phyloP scores from a whole-genome alignment of 2,888 invertebrate species.

The Tenodera sinensis region DNA sequence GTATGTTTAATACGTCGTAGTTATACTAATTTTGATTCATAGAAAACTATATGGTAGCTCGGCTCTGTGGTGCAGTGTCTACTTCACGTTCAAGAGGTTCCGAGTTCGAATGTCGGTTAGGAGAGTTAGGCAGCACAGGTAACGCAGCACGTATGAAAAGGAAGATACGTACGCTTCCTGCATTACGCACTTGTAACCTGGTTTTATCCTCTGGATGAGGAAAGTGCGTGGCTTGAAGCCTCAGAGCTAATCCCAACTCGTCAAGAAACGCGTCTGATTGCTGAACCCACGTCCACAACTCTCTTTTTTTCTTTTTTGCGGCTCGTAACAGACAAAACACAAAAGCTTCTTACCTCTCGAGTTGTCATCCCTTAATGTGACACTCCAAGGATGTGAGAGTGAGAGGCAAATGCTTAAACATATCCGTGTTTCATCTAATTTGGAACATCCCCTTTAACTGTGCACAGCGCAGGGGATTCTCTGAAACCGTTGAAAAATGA shows the following conservation, averaged over 20 bases:
- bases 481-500: neutral
- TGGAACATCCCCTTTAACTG: neutral
- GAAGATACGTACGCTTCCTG: too few relatives aligned
- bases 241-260: neutral
- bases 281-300: neutral
- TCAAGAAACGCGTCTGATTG: neutral
- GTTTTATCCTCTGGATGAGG: neutral
- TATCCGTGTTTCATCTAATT: neutral
- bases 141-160: too few relatives aligned
- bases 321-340: neutral
- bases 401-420: neutral
- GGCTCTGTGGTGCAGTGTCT: too few relatives aligned
- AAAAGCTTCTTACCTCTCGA: neutral
- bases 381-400: neutral
- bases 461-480: neutral
- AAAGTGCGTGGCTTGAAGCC: neutral
- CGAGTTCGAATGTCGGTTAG: too few relatives aligned
- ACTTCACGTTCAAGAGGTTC: too few relatives aligned
- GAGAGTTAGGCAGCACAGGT: too few relatives aligned
- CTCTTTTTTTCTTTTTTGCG: neutral
- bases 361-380: neutral
- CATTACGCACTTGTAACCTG: neutral
- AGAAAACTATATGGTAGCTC: too few relatives aligned
- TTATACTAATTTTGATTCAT: too few relatives aligned
- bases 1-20: too few relatives aligned